Evolutionary conservation across 1,140 invertebrate genomes (phyloP).

Genomic region (Plectrocnemia conspersa): DNA sequence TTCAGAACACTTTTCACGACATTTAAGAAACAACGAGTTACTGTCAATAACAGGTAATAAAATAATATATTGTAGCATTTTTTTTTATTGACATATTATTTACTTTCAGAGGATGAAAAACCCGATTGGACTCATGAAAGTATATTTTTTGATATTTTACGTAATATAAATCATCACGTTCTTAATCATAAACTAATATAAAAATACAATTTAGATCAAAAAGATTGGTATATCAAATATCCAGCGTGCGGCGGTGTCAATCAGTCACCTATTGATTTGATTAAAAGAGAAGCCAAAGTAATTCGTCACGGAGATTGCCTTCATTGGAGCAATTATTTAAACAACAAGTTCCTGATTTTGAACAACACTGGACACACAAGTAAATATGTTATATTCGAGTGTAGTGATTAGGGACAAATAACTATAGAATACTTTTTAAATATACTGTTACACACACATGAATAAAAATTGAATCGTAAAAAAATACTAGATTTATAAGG

Average conservation of each 20-base stretch:
- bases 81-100: neutral
- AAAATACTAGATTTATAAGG: too few relatives aligned
- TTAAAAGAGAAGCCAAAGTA: neutral
- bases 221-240: slow-evolving; percentile 4
- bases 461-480: too few relatives aligned
- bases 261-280: slow-evolving; percentile 26
- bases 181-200: too few relatives aligned
- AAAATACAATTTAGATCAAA: slow-evolving; percentile 24
- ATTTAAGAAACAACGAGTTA: too few relatives aligned
- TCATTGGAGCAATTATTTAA: slow-evolving; percentile 18
- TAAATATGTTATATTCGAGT: too few relatives aligned
- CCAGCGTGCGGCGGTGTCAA: slow-evolving; percentile 16
- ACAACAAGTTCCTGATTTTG: slow-evolving; percentile 1
- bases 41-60: too few relatives aligned
- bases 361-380: slow-evolving; percentile 24
- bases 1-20: too few relatives aligned
- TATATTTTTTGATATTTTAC: neutral
- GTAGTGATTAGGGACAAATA: too few relatives aligned
- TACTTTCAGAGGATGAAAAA: neutral
- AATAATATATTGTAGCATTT: too few relatives aligned
- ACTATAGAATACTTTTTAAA: too few relatives aligned
- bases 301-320: slow-evolving; percentile 4
- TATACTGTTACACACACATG: too few relatives aligned
- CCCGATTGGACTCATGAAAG: neutral
- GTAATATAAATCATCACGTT: too few relatives aligned